Base-by-base conservation (phyloP, 2,888 invertebrate genomes). In the Agrilus cyanescens region DNA sequence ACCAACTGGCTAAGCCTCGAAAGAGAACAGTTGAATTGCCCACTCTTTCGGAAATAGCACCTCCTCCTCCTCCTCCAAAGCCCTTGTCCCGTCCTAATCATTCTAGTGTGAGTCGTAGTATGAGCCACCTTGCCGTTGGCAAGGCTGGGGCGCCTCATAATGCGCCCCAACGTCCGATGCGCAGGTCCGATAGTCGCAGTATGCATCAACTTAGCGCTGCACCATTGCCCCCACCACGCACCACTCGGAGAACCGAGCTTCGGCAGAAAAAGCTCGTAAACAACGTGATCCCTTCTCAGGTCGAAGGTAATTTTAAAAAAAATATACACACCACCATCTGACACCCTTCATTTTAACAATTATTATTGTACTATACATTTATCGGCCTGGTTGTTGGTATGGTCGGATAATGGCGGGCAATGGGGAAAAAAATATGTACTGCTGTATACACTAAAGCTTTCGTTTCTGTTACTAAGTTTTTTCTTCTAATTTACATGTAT, bases 1-100 rank as follows among this genome's bases (percentile, higher is more conserved):
- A 91, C 78, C 80, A 82, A 66, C 75, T 85, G 67, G 76, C 85
- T 57, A 79, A 78, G 69, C 84, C 85, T 53, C 74, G 82, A 57
- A 63, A 59, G 54, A 71, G 75, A 57, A 74, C 73, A 51, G 51
- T 55, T 29, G 63, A 62, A 49, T 56, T 67, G 53, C 61, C 65
- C 47, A 59, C 66, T 39, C 57, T 66, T 50, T 56, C 61, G 49
- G 66, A 66, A 56, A 54, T 53, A 51, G 48, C 56, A 41, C 45
- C 37, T 34, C 44, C 38, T 45, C 46, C 54, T 50, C n/a, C n/a
- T n/a, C 50, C 59, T 46, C 56, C 60, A 47, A 57, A 59, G 53
- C 58, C 61, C 46, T 57, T 58, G 55, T 58, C 59, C 58, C 54
- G 51, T 46, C 57, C 46, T 46, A 58, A 54, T 48, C 55, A 58